Conservation (phyloP, 2,113 vertebrate genomes). For the Peromyscus californicus region DNA sequence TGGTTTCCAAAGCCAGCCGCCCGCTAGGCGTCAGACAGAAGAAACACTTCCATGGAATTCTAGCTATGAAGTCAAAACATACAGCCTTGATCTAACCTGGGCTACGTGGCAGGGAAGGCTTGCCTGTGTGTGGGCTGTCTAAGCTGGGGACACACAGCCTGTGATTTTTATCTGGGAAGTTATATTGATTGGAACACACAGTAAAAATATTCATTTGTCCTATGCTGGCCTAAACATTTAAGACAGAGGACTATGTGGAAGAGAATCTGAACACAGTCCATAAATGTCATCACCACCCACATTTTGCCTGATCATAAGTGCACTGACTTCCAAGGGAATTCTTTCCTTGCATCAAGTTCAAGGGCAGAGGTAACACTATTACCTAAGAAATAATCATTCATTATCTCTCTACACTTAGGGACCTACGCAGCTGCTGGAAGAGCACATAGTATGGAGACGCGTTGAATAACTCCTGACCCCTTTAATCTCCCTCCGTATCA, state of each 20-base stretch:
- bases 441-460: not conserved
- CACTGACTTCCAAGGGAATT: not conserved
- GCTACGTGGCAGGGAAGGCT: not conserved
- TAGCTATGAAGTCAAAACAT: slow-evolving; percentile 36
- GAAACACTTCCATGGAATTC: slow-evolving; percentile 29
- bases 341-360: slow-evolving; percentile 13
- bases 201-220: slow-evolving; percentile 51
- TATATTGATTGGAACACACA: slow-evolving; percentile 24
- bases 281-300: not conserved
- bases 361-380: not conserved
- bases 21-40: not conserved
- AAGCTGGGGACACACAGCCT: not conserved
- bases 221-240: slow-evolving; percentile 15
- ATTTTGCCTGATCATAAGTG: slow-evolving; percentile 6
- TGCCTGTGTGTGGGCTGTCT: not conserved
- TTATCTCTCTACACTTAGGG: not conserved
- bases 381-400: slow-evolving; percentile 17
- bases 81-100: slow-evolving; percentile 23
- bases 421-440: not conserved
- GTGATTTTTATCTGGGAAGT: slow-evolving; percentile 50
- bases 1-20: not conserved
- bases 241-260: not conserved
- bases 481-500: not conserved
- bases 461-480: not conserved
- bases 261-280: not conserved